Percentiles rank a stretch among this genome's conserved stretches.
Conservation (phyloP, 2,888 invertebrate genomes). For the Brachylomia viminalis region DNA sequence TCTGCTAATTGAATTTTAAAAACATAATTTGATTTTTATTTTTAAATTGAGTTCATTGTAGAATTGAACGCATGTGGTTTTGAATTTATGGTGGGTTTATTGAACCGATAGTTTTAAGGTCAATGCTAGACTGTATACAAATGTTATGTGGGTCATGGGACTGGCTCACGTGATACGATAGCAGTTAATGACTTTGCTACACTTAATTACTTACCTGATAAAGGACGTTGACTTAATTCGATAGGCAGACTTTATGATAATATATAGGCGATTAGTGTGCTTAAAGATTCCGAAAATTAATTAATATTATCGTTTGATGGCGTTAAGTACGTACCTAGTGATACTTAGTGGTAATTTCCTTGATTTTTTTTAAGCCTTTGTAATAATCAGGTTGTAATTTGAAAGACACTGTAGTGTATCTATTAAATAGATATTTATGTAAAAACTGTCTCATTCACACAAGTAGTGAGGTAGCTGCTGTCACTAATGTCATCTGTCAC, state of each 20-base stretch:
- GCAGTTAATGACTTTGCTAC: constrained; percentile 76
- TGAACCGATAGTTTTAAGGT: constrained; percentile 70
- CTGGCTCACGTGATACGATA: constrained; percentile 76
- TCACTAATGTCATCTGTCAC: too few species aligned
- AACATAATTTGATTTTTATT: constrained; percentile 15
- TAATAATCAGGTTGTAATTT: too few species aligned
- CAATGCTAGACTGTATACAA: constrained; percentile 72
- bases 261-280: constrained; percentile 42
- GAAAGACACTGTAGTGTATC: too few species aligned
- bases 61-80: constrained; percentile 9
- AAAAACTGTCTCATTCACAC: too few species aligned
- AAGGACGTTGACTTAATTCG: constrained; percentile 78
- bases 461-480: too few species aligned
- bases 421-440: too few species aligned
- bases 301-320: neutral
- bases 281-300: constrained; percentile 40
- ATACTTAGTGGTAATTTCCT: too few species aligned
- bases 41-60: constrained; percentile 46
- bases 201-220: constrained; percentile 73
- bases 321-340: neutral
- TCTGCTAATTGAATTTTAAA: constrained; percentile 24
- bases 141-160: constrained; percentile 84
- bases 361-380: too few species aligned
- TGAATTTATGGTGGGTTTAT: constrained; percentile 62
- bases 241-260: constrained; percentile 68